These are phyloP conservation scores for Lamellibrachia satsuma DNA, from an alignment of 2,888 invertebrate species.

Conservation along the genomic window DNA sequence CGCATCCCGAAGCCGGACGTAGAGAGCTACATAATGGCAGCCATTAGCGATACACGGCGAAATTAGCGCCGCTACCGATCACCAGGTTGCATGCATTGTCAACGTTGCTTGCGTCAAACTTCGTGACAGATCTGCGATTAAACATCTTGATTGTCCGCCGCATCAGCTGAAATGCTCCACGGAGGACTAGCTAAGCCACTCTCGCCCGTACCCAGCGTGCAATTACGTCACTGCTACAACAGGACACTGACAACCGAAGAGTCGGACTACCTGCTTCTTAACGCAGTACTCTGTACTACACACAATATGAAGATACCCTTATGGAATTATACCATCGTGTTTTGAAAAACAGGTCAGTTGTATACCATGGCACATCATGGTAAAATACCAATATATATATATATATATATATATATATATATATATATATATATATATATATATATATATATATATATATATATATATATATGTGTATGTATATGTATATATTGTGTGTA, in stretches of 20 bases:
- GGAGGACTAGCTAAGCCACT: neutral
- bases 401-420: too few species aligned
- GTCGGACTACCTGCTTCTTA: neutral
- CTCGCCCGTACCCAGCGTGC: neutral
- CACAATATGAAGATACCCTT: too few species aligned
- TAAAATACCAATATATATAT: too few species aligned
- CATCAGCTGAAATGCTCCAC: neutral
- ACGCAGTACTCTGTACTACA: neutral
- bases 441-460: too few species aligned
- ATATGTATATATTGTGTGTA: too few species aligned
- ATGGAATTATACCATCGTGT: too few species aligned
- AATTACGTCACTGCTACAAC: neutral
- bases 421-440: too few species aligned
- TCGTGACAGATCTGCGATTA: constrained; percentile 13
- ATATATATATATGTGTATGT: too few species aligned
- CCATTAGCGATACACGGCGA: neutral
- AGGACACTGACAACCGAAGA: neutral
- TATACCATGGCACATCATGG: too few species aligned
- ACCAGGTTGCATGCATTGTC: neutral
- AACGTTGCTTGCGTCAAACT: constrained; percentile 17
- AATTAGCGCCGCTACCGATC: neutral
- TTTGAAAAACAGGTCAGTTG: too few species aligned
- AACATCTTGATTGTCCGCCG: neutral
- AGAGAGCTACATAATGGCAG: neutral
- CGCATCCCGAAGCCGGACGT: neutral